Evolutionary conservation across 2,797 vertebrate genomes (phyloP), one percentile per base, ranked within the genome.

Genomic region (Serranus cabrilla): DNA sequence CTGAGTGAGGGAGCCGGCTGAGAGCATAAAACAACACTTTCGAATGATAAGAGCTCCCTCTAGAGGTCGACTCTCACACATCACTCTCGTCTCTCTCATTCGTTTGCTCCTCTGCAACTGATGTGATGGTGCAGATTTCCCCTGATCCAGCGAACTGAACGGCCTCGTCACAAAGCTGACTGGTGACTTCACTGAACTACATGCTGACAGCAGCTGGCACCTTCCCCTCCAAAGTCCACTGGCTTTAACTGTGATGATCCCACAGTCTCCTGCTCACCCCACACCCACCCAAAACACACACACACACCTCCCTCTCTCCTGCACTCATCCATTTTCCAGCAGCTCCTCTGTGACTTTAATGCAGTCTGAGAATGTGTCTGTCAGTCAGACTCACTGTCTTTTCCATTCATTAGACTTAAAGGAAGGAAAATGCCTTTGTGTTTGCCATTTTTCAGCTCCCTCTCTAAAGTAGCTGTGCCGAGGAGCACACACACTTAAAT

Each of bases 21-120:
- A 27, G 23, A 64, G 13, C n/a, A 1, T n/a, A 39, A 40, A 11
- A 40, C 11, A 34, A 52, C 11, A 18, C 20, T 87, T 88, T 43
- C 59, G 82, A 86, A 91, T 79, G 91, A 71, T 78, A 87, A 86
- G 85, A 88, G 88, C 89, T 81, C 92, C 90, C 90, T 89, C 92
- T 91, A 83, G 80, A 74, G 92, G 88, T 31, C 4, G 1, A 25
- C 14, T 70, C 20, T 8, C n/a, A 43, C 14, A 43, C 1, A 16
- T 34, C 34, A 9, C 34, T 34, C 34, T 34, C 5, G 34, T 7
- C 34, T 34, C 42, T 17, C 43, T 2, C 20, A 17, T 25, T 16
- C 25, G 14, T 39, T 42, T 46, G 3, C 8, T 14, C 34, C 16
- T 39, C 37, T 62, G 60, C 23, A 43, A 23, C 27, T 60, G 42